These are phyloP conservation scores for Platysternon megacephalum DNA, from an alignment of 2,113 vertebrate species.

Conservation along the genomic window DNA sequence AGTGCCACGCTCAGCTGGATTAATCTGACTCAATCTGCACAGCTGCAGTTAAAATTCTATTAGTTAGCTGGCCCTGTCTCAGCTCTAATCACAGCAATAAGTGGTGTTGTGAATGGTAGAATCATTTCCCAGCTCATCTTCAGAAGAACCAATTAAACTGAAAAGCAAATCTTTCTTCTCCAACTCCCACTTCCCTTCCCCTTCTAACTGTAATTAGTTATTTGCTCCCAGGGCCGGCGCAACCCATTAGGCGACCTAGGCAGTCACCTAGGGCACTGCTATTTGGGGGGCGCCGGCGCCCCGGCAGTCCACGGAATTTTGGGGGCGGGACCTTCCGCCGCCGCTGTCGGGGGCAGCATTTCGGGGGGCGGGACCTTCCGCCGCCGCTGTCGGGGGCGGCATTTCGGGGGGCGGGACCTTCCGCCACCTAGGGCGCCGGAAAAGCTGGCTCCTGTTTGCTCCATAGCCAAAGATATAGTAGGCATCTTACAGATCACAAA, in stretches of 20 bases:
- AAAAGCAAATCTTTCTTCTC: neutral
- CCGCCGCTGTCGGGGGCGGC: too few relatives aligned
- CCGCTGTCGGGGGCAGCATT: too few relatives aligned
- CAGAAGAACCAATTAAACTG: neutral
- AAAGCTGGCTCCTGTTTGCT: too few relatives aligned
- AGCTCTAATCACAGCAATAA: neutral
- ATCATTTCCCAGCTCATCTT: accelerated
- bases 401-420: too few relatives aligned
- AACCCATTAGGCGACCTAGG: too few relatives aligned
- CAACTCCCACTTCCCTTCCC: neutral
- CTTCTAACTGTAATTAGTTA: neutral
- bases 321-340: too few relatives aligned
- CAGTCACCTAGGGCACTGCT: too few relatives aligned
- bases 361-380: too few relatives aligned
- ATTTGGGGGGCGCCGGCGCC: too few relatives aligned
- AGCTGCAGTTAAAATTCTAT: neutral
- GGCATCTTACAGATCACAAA: neutral
- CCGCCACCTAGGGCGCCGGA: too few relatives aligned
- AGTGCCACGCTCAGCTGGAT: neutral
- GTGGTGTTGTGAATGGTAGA: neutral
- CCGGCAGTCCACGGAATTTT: too few relatives aligned
- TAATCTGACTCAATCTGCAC: neutral
- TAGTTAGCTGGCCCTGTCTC: neutral
- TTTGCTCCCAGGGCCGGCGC: too few relatives aligned
- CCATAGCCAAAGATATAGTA: neutral